phyloP scores from a whole-genome alignment of 2,888 invertebrate genomes.

The Microctonus brassicae region DNA sequence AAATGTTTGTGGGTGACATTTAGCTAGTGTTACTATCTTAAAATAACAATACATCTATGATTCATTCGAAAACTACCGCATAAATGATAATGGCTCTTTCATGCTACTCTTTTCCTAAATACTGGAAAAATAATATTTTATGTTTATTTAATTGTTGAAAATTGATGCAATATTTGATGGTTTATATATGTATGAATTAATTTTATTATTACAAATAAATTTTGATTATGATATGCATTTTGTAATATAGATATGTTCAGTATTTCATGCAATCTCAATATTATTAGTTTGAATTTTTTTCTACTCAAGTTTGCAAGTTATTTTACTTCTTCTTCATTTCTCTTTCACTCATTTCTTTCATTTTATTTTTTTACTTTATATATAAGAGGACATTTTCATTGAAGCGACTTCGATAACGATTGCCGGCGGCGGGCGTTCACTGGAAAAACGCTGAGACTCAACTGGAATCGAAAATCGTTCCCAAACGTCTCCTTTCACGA shows the following conservation, averaged over 20 bases:
- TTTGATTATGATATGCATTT: too few relatives aligned
- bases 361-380: slow-evolving; percentile 24
- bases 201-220: too few relatives aligned
- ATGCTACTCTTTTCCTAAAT: too few relatives aligned
- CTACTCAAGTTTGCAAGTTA: neutral
- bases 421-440: slow-evolving; percentile 31
- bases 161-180: too few relatives aligned
- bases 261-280: neutral
- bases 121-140: too few relatives aligned
- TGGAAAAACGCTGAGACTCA: slow-evolving; percentile 35
- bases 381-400: slow-evolving; percentile 40
- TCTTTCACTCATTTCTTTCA: neutral
- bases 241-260: neutral
- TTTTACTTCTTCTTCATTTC: neutral
- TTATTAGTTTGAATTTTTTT: neutral
- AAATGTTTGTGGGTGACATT: too few relatives aligned
- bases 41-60: too few relatives aligned
- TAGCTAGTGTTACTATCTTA: too few relatives aligned
- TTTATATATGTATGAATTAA: too few relatives aligned
- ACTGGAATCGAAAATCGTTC: slow-evolving; percentile 42
- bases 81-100: too few relatives aligned
- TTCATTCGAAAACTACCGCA: too few relatives aligned
- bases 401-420: slow-evolving; percentile 39
- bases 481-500: slow-evolving; percentile 46
- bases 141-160: too few relatives aligned